Percentiles rank a stretch among this genome's conserved stretches.
Evolutionary conservation across 2,888 invertebrate species (phyloP).

Genomic region (Torymus auratus): DNA sequence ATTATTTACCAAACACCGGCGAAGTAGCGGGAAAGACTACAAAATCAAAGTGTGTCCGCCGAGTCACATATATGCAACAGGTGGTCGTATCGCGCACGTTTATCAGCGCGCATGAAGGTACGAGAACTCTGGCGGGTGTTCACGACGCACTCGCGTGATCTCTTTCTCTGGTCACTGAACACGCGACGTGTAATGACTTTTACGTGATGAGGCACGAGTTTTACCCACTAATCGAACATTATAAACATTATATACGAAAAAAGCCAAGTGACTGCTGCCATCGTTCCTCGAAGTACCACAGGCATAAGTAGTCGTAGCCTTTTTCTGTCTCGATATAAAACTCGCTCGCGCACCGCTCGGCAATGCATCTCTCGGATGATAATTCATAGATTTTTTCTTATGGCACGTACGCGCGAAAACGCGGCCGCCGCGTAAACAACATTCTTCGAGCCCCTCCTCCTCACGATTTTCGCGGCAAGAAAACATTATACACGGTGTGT

Average conservation of each 20-base stretch:
- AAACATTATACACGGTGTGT: neutral
- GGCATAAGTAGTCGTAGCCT: neutral
- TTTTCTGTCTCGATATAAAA: neutral
- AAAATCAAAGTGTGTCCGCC: too few relatives aligned
- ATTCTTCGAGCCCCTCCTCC: constrained; percentile 24
- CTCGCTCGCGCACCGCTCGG: constrained; percentile 2
- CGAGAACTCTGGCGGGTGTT: too few relatives aligned
- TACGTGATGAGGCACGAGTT: constrained; percentile 28
- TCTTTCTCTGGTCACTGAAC: too few relatives aligned
- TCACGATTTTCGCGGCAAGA: constrained; percentile 17
- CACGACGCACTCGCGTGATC: too few relatives aligned
- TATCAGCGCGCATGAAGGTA: too few relatives aligned
- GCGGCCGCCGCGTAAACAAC: constrained; percentile 39
- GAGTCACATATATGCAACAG: too few relatives aligned
- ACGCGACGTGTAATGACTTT: too few relatives aligned
- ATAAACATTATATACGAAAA: constrained; percentile 4
- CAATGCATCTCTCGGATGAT: neutral
- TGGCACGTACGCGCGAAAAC: constrained; percentile 5
- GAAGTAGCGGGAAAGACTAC: too few relatives aligned
- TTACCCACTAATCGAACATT: constrained; percentile 6
- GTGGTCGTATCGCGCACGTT: too few relatives aligned
- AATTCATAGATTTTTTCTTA: constrained; percentile 1
- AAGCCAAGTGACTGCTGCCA: neutral
- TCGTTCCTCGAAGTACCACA: constrained; percentile 23
- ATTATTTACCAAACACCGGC: too few relatives aligned